These are phyloP conservation scores for Antidorcas marsupialis DNA, from an alignment of 2,113 vertebrate genomes.

Conservation along the genomic window DNA sequence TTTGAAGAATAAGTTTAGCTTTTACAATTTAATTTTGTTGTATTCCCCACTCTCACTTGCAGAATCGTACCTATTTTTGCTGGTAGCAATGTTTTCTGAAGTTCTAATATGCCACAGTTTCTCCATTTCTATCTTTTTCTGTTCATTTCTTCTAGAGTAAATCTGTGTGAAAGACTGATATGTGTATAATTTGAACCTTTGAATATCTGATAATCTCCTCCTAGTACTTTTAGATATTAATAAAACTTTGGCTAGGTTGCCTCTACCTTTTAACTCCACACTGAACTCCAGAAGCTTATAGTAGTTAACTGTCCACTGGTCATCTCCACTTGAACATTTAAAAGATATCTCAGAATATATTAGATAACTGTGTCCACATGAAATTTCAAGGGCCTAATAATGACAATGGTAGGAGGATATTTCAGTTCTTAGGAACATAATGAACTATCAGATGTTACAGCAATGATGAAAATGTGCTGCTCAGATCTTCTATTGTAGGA, in stretches of 20 bases:
- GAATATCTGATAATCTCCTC: neutral
- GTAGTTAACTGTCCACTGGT: neutral
- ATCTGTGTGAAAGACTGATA: neutral
- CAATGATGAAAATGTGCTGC: neutral
- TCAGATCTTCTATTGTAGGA: neutral
- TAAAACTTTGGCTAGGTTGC: neutral
- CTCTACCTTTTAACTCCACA: neutral
- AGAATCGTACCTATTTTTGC: neutral
- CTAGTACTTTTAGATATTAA: neutral
- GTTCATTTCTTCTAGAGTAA: neutral
- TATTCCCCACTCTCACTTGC: neutral
- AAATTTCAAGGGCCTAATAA: neutral
- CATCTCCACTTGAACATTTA: neutral
- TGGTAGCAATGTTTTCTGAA: neutral
- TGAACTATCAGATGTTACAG: neutral
- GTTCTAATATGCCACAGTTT: neutral
- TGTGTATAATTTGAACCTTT: neutral
- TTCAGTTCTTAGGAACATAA: neutral
- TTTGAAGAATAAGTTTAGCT: conserved; percentile 14
- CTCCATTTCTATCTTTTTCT: neutral
- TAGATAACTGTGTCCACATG: neutral
- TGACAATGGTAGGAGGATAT: neutral
- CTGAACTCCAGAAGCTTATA: neutral
- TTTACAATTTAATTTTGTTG: neutral
- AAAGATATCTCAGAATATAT: neutral